These are phyloP conservation scores for Anniella stebbinsi DNA, from an alignment of 2,797 vertebrate genomes.

Conservation along the genomic window DNA sequence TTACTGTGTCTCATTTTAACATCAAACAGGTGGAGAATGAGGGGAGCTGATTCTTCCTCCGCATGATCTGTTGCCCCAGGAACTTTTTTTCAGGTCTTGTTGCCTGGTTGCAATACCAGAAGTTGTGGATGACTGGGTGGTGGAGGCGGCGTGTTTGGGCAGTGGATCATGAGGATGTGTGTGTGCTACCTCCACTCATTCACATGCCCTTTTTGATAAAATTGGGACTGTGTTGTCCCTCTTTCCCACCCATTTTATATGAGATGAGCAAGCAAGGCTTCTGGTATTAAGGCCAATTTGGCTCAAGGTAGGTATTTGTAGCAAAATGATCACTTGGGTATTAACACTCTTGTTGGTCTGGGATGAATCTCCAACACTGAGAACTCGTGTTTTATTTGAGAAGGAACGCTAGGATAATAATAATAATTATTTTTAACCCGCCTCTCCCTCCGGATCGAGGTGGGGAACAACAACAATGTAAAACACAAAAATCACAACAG, in stretches of 20 bases:
- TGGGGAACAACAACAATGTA: no score
- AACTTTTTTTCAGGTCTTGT: background rate
- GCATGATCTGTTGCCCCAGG: background rate
- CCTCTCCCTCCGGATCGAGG: no score
- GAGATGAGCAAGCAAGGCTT: background rate
- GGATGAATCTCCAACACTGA: background rate
- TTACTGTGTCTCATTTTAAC: background rate
- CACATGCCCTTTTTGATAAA: background rate
- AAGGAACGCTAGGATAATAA: background rate
- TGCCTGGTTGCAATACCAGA: background rate
- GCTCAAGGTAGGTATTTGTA: background rate
- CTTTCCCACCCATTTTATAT: background rate
- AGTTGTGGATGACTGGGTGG: no score
- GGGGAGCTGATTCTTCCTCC: background rate
- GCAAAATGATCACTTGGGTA: background rate
- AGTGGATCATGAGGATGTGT: background rate
- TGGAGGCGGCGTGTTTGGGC: background rate
- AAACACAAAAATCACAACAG: no score
- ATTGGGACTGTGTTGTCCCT: rapidly evolving
- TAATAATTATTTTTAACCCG: no score
- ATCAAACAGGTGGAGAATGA: background rate
- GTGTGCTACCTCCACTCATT: background rate
- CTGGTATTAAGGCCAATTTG: background rate
- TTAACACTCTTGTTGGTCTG: background rate
- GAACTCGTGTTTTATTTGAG: background rate